Evolutionary conservation across 2,113 vertebrate genomes (phyloP).

Genomic region (Shinisaurus crocodilurus): DNA sequence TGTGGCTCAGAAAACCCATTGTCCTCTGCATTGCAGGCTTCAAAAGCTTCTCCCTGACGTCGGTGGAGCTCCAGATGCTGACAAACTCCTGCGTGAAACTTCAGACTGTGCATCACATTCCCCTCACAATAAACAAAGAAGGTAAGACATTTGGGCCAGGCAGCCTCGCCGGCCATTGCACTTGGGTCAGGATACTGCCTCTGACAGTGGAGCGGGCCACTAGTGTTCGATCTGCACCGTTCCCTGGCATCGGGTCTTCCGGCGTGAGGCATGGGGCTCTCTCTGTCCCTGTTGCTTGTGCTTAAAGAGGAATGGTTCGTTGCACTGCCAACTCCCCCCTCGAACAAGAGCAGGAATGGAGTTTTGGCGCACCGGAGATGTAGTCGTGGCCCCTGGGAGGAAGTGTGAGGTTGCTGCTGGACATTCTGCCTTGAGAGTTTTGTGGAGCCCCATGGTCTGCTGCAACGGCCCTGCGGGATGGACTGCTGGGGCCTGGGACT

Average conservation of each 20-base stretch:
- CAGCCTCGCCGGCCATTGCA: neutral
- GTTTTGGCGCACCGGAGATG: neutral
- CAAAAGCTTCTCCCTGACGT: conserved; percentile 91
- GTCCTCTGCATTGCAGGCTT: conserved; percentile 80
- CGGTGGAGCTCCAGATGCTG: conserved; percentile 96
- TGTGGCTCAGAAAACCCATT: conserved; percentile 3
- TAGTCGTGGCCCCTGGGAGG: neutral
- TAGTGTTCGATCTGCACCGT: neutral
- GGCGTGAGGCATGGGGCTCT: neutral
- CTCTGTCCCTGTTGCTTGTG: neutral
- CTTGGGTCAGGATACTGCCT: neutral
- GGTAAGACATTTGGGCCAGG: conserved; percentile 73
- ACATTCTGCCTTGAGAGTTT: too few relatives aligned
- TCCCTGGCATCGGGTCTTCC: neutral
- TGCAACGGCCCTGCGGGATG: too few relatives aligned
- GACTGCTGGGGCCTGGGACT: too few relatives aligned
- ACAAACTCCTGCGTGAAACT: conserved; percentile 97
- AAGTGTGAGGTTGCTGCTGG: neutral
- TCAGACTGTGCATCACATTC: conserved; percentile 94
- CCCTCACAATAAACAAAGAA: conserved; percentile 94
- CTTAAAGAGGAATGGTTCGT: neutral
- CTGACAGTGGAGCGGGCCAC: neutral
- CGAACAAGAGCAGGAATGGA: neutral
- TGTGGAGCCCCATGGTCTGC: too few relatives aligned
- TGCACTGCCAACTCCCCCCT: neutral